Conservation (phyloP, 1,140 invertebrate species). For the Sinonovacula constricta region DNA sequence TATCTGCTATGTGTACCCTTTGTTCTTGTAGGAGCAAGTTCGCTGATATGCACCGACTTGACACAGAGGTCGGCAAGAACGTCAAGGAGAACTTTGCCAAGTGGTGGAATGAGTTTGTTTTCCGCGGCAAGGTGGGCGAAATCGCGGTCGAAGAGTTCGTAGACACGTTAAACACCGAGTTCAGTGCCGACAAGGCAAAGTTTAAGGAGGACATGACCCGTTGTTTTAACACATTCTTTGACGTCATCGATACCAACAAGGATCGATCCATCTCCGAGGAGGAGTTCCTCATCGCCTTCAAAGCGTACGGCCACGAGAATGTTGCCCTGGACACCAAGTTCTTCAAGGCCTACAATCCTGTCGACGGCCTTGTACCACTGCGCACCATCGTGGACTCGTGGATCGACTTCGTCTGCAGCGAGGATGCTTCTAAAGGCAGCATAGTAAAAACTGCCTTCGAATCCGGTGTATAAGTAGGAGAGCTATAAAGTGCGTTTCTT, state of each 20-base stretch:
- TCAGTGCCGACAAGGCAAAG: constrained; percentile 43
- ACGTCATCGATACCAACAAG: constrained; percentile 64
- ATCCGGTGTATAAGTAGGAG: constrained; percentile 49
- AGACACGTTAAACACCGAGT: constrained; percentile 14
- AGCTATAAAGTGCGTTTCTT: too few species aligned
- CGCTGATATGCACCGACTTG: constrained; percentile 55
- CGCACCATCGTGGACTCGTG: constrained; percentile 53
- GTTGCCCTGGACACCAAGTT: constrained; percentile 49
- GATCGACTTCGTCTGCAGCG: constrained; percentile 52
- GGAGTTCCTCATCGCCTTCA: constrained; percentile 58
- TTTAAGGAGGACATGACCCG: constrained; percentile 35
- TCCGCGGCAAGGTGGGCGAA: constrained; percentile 45
- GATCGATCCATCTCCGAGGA: constrained; percentile 56
- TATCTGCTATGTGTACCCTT: too few species aligned
- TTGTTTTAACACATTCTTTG: constrained; percentile 59
- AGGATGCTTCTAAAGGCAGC: constrained; percentile 45
- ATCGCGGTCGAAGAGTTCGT: constrained; percentile 51
- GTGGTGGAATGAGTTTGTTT: constrained; percentile 51
- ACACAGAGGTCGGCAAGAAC: constrained; percentile 42
- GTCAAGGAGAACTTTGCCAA: constrained; percentile 30
- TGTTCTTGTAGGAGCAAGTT: constrained; percentile 54
- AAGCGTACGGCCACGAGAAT: constrained; percentile 62
- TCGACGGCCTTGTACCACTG: constrained; percentile 47
- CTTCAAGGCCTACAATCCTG: constrained; percentile 53
- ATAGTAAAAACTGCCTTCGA: constrained; percentile 56